Conservation (phyloP, 2,888 invertebrate species). For the Arenicola marina region DNA sequence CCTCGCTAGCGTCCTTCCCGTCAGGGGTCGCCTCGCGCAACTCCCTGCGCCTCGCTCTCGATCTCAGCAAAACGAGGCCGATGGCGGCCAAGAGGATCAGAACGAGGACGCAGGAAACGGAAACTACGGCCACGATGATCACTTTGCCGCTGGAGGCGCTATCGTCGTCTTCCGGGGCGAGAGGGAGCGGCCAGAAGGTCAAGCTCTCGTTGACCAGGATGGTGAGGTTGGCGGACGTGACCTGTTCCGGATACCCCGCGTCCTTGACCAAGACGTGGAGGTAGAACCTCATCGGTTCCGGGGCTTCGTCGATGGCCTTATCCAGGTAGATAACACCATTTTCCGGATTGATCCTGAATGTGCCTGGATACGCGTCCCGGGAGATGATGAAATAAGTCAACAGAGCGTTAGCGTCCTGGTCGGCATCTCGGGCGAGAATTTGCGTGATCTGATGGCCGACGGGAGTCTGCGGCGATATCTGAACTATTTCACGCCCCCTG, state of each 20-base stretch:
- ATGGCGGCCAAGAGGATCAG: neutral
- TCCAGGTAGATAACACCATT: neutral
- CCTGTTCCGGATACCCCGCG: neutral
- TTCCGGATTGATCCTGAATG: neutral
- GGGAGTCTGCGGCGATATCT: conserved; percentile 12
- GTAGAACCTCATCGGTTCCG: neutral
- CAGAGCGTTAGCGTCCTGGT: conserved; percentile 7
- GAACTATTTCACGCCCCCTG: conserved; percentile 8
- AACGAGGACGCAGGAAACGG: neutral
- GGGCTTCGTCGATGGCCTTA: neutral
- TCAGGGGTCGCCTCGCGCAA: too few species aligned
- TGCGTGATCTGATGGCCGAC: conserved; percentile 1
- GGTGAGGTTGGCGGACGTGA: neutral
- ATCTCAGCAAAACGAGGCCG: neutral
- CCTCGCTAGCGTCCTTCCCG: too few species aligned
- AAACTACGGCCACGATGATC: neutral
- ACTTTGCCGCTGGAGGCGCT: neutral
- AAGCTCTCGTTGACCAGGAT: neutral
- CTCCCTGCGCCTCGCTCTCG: neutral
- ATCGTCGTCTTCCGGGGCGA: neutral
- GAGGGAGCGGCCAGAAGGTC: neutral
- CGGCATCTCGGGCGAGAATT: conserved; percentile 10
- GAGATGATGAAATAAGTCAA: neutral
- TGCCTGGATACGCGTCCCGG: neutral
- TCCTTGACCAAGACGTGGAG: conserved; percentile 4